Evolutionary conservation across 2,797 vertebrate genomes (phyloP), one percentile per base, ranked within the genome.

Genomic region (Caiman crocodilus): DNA sequence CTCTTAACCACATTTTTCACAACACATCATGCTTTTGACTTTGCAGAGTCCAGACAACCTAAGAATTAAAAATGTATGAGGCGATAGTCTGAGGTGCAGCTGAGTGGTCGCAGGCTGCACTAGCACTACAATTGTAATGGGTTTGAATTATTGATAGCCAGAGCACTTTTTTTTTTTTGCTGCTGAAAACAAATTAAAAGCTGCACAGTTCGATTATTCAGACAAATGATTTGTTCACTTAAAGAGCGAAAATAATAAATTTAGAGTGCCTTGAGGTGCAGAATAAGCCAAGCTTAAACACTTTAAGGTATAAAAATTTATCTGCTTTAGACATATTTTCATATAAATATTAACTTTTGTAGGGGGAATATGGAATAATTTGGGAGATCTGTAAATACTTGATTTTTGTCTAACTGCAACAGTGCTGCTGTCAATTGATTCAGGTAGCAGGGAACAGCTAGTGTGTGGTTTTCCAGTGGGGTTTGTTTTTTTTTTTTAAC

Each of bases 161-260:
- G 75, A 58, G 50, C 76, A 86, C 92, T 84, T 90, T 94, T 86
- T 92, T 78, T 35, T 55, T n/a, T 92, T 94, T 93, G 74, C 74
- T 92, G 93, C 96, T 90, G 84, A 96, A 94, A 94, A 96, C 90
- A 88, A 77, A 96, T 96, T 92, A 94, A 96, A 97, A 92, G 73
- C 75, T 93, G 28, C 76, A 84, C 83, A 84, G 77, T 83, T 81
- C 73, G 73, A 95, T 91, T 85, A 94, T 26, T 90, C 23, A 75
- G 1, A 0, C 90, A 85, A 89, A 94, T 93, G 61, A 85, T 76
- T 89, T 88, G 75, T 91, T 93, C 91, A 26, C 64, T 94, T 89
- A 87, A 90, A 91, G 28, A 85, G n/a, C 56, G 42, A 89, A 42
- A 58, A 93, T 67, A 90, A 65, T 30, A 87, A 88, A 88, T 92